Base-by-base conservation (phyloP, 2,113 vertebrate genomes). In the Thamnophis sirtalis region DNA sequence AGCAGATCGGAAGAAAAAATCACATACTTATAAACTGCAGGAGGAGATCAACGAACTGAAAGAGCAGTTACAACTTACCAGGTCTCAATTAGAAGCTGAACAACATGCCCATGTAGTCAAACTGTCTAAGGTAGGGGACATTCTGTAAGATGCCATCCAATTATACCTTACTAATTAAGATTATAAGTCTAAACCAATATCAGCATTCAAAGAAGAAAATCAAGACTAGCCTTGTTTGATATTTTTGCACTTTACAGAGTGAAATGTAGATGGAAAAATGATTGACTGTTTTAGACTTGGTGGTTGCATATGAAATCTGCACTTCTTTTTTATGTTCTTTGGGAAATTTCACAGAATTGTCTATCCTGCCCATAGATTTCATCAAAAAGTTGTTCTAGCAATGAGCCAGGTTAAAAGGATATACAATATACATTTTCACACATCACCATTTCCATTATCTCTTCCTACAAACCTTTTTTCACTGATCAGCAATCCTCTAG, bases 41-140 rank as follows among this genome's bases (percentile, higher is more conserved):
- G 96, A 97, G 22, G 98, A 99, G 90, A 96, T 98, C 2, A 96
- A 98, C 88, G 97, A 97, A 91, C 94, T 99, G 80, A 99, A 98
- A 96, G 96, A 97, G 28, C 98, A 99, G 94, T 97, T 99, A 93
- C 97, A 97, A 38, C 93, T 96, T 43, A 98, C 98, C 93, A 98
- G 95, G 95, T 98, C 98, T 90, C 98, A 99, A 94, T 93, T 99
- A 50, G 97, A 98, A 93, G 96, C 97, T 50, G 98, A 98, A 58
- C 98, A 98, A 68, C 98, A 98, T 4, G 96, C 96, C 60, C 94
- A 98, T 2, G 91, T 97, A 0, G 90, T 94, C 92, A 98, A 97
- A 94, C 93, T 97, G 88, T 97, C 97, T 90, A 98, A 98, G 98
- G 99, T 99, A 95, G 13, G 86, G 0, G 0, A 0, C 50, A 9